Conservation (phyloP, 2,797 vertebrate genomes). For the Psittacula derbiana region DNA sequence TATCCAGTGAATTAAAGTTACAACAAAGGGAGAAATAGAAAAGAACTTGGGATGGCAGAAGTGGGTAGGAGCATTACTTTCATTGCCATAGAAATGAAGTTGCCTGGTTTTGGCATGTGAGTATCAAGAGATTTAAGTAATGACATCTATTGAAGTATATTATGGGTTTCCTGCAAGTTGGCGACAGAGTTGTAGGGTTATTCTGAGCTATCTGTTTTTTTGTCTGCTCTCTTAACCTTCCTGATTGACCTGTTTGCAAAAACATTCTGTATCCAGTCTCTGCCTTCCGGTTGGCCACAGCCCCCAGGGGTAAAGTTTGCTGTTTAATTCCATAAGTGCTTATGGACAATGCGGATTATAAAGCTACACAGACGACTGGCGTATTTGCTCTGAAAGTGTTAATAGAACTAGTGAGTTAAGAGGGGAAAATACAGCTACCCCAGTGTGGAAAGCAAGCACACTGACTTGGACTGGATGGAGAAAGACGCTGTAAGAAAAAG, state of each 20-base stretch:
- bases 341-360: not conserved
- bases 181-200: not conserved
- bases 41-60: not conserved
- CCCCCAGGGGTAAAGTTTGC: not conserved
- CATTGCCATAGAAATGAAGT: not conserved
- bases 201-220: not conserved
- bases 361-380: not conserved
- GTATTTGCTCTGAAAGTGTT: constrained; percentile 7
- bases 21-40: not conserved
- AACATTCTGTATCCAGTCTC: not conserved
- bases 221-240: constrained; percentile 27
- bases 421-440: not conserved
- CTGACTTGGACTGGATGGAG: not conserved
- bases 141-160: constrained; percentile 13
- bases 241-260: constrained; percentile 49
- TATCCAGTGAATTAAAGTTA: not conserved
- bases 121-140: not conserved
- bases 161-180: constrained; percentile 17
- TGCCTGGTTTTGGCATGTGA: not conserved
- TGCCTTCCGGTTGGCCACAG: not conserved
- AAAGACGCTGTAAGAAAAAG: not conserved
- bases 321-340: constrained; percentile 35
- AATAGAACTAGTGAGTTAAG: not conserved
- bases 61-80: not conserved
- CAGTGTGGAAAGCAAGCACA: not conserved